phyloP scores from a whole-genome alignment of 1,140 invertebrate species.

The Sminthurinus signatus region DNA sequence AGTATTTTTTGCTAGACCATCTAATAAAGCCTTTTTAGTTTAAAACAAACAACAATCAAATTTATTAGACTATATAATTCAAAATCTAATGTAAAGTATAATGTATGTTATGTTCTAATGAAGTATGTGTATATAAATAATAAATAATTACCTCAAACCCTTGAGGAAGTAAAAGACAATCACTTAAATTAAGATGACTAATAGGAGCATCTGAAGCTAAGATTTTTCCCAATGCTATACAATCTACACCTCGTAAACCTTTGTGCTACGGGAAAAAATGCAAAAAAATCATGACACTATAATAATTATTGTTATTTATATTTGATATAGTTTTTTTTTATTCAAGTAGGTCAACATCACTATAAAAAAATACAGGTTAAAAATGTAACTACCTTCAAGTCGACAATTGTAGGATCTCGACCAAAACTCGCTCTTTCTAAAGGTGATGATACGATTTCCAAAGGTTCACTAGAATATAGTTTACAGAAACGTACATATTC shows the following conservation, averaged over 20 bases:
- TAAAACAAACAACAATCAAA: not conserved
- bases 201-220: slow-evolving; percentile 29
- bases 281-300: no score
- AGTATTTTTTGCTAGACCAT: slow-evolving; percentile 45
- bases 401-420: slow-evolving; percentile 23
- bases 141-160: slow-evolving; percentile 38
- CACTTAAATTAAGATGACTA: slow-evolving; percentile 31
- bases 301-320: no score
- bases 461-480: slow-evolving; percentile 35
- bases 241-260: slow-evolving; percentile 40
- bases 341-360: no score
- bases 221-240: slow-evolving; percentile 39
- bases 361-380: no score
- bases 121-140: no score
- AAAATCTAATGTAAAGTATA: not conserved
- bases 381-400: slow-evolving; percentile 33
- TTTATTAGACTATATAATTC: not conserved
- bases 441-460: slow-evolving; percentile 34
- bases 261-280: no score
- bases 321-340: no score
- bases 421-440: slow-evolving; percentile 34
- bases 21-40: slow-evolving; percentile 38
- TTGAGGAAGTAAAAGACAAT: slow-evolving; percentile 40
- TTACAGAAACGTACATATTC: slow-evolving; percentile 38
- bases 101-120: not conserved